Conservation (phyloP, 2,797 vertebrate species). For the Steatocranus sp. region DNA sequence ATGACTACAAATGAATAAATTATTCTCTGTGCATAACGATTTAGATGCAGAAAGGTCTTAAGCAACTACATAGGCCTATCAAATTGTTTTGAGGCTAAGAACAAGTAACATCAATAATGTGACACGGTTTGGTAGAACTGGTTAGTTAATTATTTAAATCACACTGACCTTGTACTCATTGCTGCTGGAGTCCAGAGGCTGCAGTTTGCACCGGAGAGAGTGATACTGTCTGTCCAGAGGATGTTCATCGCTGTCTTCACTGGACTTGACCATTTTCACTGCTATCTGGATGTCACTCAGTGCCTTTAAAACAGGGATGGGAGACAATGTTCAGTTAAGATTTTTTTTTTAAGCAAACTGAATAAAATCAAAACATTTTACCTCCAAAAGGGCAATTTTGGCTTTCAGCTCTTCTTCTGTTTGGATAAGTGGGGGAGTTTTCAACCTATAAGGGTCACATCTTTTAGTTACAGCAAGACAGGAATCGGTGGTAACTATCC, state of each 20-base stretch:
- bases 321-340: not conserved
- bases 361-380: constrained; percentile 29
- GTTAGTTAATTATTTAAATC: not conserved
- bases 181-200: constrained; percentile 68
- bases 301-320: constrained; percentile 53
- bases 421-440: constrained; percentile 78
- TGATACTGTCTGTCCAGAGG: constrained; percentile 83
- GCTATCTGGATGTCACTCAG: constrained; percentile 86
- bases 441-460: constrained; percentile 62
- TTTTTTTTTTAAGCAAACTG: rapidly evolving
- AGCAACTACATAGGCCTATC: not conserved
- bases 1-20: not conserved
- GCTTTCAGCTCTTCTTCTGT: constrained; percentile 80
- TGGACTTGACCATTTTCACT: constrained; percentile 81
- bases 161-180: constrained; percentile 76
- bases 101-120: not conserved
- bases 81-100: not conserved
- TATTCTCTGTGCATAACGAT: not conserved
- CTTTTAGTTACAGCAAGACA: not conserved
- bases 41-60: not conserved
- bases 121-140: not conserved
- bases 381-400: constrained; percentile 86
- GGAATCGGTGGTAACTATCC: not conserved
- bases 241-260: constrained; percentile 70
- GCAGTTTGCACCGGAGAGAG: constrained; percentile 77